Evolutionary conservation across 2,113 vertebrate species (phyloP), one percentile per base, ranked within the genome.

Genomic region (Percopsis transmontana): DNA sequence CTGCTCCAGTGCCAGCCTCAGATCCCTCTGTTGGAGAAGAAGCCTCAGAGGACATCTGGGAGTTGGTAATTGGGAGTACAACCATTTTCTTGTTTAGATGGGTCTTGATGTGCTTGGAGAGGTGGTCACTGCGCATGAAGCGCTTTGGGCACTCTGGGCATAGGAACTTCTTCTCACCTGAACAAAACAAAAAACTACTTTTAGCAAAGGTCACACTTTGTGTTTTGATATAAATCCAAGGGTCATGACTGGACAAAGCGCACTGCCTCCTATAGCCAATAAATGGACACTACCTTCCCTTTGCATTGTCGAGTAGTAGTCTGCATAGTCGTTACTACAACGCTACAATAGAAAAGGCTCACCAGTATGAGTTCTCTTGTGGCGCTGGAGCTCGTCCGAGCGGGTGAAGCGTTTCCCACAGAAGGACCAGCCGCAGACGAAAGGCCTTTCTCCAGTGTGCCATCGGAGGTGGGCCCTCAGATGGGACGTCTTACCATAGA

Each of bases 341-440:
- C n/a, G n/a, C n/a, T n/a, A n/a, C 27, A 33, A 7, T 33, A 33
- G 27, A 33, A 1, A 6, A 33, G 27, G 27, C 27, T 7, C 71
- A 96, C 97, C 97, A 56, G 96, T 99, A 85, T 98, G 97, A 7
- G 96, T 98, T 67, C 97, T 94, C 91, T 96, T 96, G 80, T 99
- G 97, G 68, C 96, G 92, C 92, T 99, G 96, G 58, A 99, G 93
- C 83, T 99, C 97, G 59, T 99, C 96, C 0, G 93, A 94, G 44
- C 96, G 95, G 2, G 97, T 99, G 87, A 98, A 99, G 24, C 96
- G 92, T 82, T 98, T 99, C 4, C 95, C 96, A n/a, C 97, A 99
- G 73, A 93, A 96, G 47, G 94, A 67, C 97, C 97, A 99, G 66
- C 81, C 74, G 86, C 97, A 99, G 82, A 96, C 88, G 44, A 99